phyloP scores from a whole-genome alignment of 2,888 invertebrate species.

The Drosophila limbata region DNA sequence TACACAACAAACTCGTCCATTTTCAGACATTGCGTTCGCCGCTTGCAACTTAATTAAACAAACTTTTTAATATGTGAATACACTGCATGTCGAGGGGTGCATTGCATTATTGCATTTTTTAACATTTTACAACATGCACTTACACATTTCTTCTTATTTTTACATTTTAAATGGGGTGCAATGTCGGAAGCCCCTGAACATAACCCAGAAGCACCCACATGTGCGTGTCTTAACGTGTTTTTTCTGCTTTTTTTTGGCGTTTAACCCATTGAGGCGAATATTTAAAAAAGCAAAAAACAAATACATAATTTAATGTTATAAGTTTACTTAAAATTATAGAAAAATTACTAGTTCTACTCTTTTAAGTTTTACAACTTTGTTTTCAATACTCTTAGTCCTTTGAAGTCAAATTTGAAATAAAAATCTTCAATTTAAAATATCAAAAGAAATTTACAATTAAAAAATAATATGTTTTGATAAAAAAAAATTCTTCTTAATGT shows the following conservation, averaged over 20 bases:
- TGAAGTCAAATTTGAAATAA: too few species aligned
- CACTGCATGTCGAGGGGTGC: background rate
- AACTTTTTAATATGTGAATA: constrained; percentile 56
- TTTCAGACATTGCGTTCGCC: constrained; percentile 15
- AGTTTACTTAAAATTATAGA: too few species aligned
- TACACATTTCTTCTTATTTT: background rate
- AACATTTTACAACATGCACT: constrained; percentile 5
- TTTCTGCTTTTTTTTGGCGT: background rate
- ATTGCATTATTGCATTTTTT: constrained; percentile 38
- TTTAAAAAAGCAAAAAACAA: too few species aligned
- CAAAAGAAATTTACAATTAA: too few species aligned
- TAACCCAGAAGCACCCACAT: constrained; percentile 1
- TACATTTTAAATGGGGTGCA: background rate
- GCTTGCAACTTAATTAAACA: constrained; percentile 53
- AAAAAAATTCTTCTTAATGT: too few species aligned
- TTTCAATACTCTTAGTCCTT: too few species aligned
- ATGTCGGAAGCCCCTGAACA: constrained; percentile 3
- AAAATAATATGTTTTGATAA: too few species aligned
- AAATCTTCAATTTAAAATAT: too few species aligned
- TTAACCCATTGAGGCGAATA: constrained; percentile 5
- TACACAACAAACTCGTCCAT: background rate
- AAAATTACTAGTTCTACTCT: too few species aligned
- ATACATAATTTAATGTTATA: too few species aligned
- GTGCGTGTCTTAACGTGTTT: constrained; percentile 1
- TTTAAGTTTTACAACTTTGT: too few species aligned